Evolutionary conservation across 2,888 invertebrate species (phyloP).

Genomic region (Agonopterix alstromeriana): DNA sequence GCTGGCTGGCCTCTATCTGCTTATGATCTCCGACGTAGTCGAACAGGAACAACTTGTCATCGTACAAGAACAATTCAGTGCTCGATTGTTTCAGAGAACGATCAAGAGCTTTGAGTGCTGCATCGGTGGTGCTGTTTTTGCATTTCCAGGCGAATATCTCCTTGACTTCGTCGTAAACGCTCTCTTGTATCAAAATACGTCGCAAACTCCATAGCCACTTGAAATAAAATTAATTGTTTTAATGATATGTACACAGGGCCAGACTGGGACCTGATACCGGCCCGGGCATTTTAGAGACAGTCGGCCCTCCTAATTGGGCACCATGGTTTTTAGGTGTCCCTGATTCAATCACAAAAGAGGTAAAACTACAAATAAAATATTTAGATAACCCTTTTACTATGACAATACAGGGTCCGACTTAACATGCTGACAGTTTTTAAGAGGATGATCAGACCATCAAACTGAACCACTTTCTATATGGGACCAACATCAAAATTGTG

Average conservation of each 20-base stretch:
- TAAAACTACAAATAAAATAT: too few species aligned
- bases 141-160: slow-evolving; percentile 29
- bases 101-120: not conserved
- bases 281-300: too few species aligned
- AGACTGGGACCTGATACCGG: too few species aligned
- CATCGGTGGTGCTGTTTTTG: slow-evolving; percentile 1
- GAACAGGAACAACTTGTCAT: slow-evolving; percentile 19
- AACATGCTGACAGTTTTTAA: too few species aligned
- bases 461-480: too few species aligned
- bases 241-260: not conserved
- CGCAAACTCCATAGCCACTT: slow-evolving; percentile 37
- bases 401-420: too few species aligned
- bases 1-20: not conserved
- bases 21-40: slow-evolving; percentile 16
- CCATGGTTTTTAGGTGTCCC: too few species aligned
- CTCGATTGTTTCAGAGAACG: slow-evolving; percentile 5
- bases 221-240: slow-evolving; percentile 8
- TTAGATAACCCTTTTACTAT: too few species aligned
- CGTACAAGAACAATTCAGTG: slow-evolving; percentile 11
- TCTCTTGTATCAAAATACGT: slow-evolving; percentile 43
- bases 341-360: too few species aligned
- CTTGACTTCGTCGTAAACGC: slow-evolving; percentile 30
- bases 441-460: too few species aligned
- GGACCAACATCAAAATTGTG: too few species aligned
- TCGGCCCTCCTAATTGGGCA: too few species aligned